Conservation (phyloP, 2,113 vertebrate genomes). For the Tauraco erythrolophus region DNA sequence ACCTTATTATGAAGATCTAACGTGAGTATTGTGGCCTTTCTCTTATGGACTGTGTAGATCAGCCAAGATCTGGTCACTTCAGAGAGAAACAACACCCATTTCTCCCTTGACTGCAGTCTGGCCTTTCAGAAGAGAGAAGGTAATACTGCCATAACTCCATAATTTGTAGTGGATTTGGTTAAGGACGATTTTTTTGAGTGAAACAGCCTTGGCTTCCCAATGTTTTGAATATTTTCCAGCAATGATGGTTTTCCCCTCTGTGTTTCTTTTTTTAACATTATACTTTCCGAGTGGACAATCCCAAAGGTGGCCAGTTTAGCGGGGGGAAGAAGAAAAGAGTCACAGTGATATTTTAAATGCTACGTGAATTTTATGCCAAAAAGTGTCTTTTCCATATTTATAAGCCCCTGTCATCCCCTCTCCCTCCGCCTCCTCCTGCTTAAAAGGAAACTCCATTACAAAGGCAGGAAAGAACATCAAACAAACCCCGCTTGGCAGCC, state of each 20-base stretch:
- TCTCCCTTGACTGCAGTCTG: background rate
- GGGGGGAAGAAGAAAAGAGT: background rate
- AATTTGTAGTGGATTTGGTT: background rate
- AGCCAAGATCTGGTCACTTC: background rate
- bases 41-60: background rate
- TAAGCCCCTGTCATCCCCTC: slow-evolving; percentile 61
- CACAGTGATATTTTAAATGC: slow-evolving; percentile 20
- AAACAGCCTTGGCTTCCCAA: background rate
- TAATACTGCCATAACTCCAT: background rate
- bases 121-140: background rate
- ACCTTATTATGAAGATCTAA: background rate
- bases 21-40: background rate
- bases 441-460: slow-evolving; percentile 80
- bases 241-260: background rate
- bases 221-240: slow-evolving; percentile 41
- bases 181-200: background rate
- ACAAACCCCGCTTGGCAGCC: slow-evolving; percentile 73
- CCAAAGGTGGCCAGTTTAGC: background rate
- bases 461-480: slow-evolving; percentile 87
- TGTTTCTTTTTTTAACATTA: slow-evolving; percentile 13
- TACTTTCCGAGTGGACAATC: slow-evolving; percentile 47
- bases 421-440: slow-evolving; percentile 59
- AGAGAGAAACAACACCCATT: background rate
- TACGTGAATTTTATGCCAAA: slow-evolving; percentile 36
- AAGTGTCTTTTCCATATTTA: slow-evolving; percentile 73